A percentile compares a stretch with the other conserved stretches of the same genome.
Evolutionary conservation across 2,888 invertebrate genomes (phyloP).

Genomic region (Eristalis arbustorum): DNA sequence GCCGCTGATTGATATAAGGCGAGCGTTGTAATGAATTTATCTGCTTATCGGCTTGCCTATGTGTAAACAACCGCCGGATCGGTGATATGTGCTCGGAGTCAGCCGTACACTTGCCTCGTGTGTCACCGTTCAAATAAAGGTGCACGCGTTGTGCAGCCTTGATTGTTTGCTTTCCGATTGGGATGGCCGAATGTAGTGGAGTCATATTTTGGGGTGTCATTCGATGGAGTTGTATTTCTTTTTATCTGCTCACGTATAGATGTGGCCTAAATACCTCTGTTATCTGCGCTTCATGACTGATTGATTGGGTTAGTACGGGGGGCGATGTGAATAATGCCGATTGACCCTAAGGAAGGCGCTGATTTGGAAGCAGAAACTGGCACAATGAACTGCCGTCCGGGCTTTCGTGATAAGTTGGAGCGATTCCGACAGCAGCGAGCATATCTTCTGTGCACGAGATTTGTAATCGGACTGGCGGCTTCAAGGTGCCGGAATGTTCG

Average conservation of each 20-base stretch:
- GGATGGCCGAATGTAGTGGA: not conserved
- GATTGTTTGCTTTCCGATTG: conserved; percentile 50
- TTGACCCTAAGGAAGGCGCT: not conserved
- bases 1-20: conserved; percentile 64
- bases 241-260: not conserved
- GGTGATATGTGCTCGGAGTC: not conserved
- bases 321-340: not conserved
- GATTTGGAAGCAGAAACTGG: not conserved
- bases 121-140: conserved; percentile 57
- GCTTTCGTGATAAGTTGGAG: not conserved
- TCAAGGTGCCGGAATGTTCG: too few species aligned
- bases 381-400: not conserved
- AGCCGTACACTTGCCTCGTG: conserved; percentile 11
- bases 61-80: conserved; percentile 23
- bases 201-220: conserved; percentile 10
- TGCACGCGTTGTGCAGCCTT: conserved; percentile 5
- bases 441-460: not conserved
- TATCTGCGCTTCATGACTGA: conserved; percentile 32
- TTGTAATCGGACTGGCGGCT: not conserved
- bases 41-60: conserved; percentile 40
- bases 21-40: conserved; percentile 54
- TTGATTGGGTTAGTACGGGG: not conserved
- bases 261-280: conserved; percentile 42
- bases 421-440: not conserved
- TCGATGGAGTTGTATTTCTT: not conserved